phyloP scores from a whole-genome alignment of 2,888 invertebrate species.

The Celastrina argiolus region DNA sequence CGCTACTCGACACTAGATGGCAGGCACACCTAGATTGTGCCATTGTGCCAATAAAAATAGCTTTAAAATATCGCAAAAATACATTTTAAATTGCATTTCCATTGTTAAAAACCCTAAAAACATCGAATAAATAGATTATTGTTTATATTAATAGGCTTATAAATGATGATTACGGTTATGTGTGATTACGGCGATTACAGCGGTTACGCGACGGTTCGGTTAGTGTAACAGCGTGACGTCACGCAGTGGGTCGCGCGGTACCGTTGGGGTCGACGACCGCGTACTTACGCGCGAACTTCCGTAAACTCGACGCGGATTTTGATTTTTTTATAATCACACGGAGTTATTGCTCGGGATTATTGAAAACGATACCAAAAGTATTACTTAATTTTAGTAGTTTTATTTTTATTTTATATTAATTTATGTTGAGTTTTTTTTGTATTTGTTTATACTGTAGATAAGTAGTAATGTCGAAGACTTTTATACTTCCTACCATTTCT shows the following conservation, averaged over 20 bases:
- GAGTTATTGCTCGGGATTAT: neutral
- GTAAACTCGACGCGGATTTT: conserved; percentile 20
- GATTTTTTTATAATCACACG: neutral
- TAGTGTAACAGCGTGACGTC: conserved; percentile 62
- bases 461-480: no score
- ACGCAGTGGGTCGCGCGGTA: conserved; percentile 57
- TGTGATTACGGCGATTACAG: neutral
- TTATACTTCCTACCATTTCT: no score
- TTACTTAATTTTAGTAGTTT: no score
- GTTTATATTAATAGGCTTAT: conserved; percentile 5
- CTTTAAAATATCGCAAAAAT: neutral
- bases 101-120: neutral
- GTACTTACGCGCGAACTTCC: conserved; percentile 63
- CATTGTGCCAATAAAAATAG: neutral
- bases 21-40: neutral
- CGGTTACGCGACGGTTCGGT: conserved; percentile 11
- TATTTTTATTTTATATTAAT: no score
- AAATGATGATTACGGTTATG: neutral
- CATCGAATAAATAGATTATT: neutral
- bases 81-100: conserved; percentile 16
- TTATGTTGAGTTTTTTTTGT: no score
- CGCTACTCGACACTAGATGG: conserved; percentile 34
- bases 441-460: no score
- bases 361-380: neutral
- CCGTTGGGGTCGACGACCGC: conserved; percentile 71